phyloP scores from a whole-genome alignment of 2,113 vertebrate species.

The Xiphophorus maculatus region DNA sequence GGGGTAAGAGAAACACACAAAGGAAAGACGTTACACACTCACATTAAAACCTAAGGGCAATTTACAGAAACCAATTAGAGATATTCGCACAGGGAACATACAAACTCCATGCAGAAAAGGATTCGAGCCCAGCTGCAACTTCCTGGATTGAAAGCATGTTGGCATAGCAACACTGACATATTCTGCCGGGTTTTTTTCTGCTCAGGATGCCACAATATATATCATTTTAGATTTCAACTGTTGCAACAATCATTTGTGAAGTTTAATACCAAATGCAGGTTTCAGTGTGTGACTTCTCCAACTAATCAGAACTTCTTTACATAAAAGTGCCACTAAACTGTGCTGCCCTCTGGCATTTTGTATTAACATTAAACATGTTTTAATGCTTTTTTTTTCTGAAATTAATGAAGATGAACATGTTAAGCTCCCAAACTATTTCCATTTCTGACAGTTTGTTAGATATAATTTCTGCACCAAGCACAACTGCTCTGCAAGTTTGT shows the following conservation, averaged over 20 bases:
- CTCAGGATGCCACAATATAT: neutral
- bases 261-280: no score
- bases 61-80: neutral
- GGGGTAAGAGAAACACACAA: neutral
- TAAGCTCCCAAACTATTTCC: no score
- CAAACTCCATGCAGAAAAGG: no score
- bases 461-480: neutral
- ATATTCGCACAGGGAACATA: neutral
- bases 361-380: no score
- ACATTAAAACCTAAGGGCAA: neutral
- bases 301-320: no score
- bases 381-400: no score
- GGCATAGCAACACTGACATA: neutral
- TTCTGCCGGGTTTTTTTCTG: neutral
- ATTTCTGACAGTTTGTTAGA: no score
- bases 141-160: neutral
- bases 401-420: no score
- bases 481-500: neutral
- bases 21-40: neutral
- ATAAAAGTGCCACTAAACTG: no score
- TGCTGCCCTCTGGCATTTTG: no score
- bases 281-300: no score
- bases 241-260: neutral
- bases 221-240: neutral
- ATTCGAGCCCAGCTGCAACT: no score